Percentiles rank a stretch among this genome's conserved stretches.
phyloP scores from a whole-genome alignment of 2,113 vertebrate species.

The Phaethornis superciliosus region DNA sequence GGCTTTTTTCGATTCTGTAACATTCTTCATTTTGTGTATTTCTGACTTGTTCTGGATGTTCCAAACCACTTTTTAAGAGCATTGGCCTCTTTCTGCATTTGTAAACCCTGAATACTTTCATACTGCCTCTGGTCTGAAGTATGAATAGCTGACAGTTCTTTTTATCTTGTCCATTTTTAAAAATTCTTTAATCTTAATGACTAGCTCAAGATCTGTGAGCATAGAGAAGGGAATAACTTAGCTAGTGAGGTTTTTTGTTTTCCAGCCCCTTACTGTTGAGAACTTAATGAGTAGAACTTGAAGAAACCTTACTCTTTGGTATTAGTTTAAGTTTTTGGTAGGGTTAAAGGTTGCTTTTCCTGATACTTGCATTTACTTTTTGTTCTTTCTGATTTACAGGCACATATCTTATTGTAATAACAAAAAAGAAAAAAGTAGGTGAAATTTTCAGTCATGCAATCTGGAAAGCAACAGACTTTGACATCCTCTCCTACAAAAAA shows the following conservation, averaged over 20 bases:
- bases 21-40: background rate
- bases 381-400: conserved; percentile 74
- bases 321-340: background rate
- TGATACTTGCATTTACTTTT: background rate
- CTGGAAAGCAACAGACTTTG: conserved; percentile 94
- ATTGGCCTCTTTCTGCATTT: background rate
- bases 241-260: background rate
- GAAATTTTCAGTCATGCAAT: conserved; percentile 90
- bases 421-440: conserved; percentile 92
- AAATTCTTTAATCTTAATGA: background rate
- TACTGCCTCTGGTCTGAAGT: background rate
- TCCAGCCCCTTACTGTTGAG: background rate
- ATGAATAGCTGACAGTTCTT: background rate
- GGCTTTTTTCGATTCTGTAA: background rate
- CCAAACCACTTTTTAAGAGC: background rate
- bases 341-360: background rate
- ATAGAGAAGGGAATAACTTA: background rate
- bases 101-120: background rate
- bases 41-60: background rate
- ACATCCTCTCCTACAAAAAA: conserved; percentile 95
- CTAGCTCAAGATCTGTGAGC: background rate
- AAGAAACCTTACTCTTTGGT: background rate
- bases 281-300: background rate
- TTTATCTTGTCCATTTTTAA: background rate
- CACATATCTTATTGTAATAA: conserved; percentile 92